These are phyloP conservation scores for Xiphorhynchus erythropygius DNA, from an alignment of 2,797 vertebrate species.

Conservation along the genomic window DNA sequence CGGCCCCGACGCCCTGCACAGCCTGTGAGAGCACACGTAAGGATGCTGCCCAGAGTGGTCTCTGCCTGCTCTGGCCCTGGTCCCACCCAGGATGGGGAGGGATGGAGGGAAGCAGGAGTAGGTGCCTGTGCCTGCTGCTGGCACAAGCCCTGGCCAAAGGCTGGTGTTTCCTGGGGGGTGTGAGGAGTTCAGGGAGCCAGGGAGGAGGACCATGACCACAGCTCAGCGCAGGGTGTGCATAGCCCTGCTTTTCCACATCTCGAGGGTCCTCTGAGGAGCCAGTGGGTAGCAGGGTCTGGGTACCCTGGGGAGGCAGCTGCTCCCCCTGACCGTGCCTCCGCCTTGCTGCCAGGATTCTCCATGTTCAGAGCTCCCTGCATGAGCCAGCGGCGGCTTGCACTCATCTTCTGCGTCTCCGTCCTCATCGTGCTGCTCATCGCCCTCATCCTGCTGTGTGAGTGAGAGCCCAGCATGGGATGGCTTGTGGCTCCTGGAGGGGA, in stretches of 20 bases:
- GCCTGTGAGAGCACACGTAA: conserved; percentile 60
- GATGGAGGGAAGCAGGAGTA: neutral
- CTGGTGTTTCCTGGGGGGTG: neutral
- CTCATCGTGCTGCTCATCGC: conserved; percentile 73
- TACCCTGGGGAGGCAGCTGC: neutral
- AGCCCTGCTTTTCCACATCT: neutral
- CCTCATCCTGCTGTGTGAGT: conserved; percentile 80
- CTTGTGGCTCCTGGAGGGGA: neutral
- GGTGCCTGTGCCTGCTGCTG: neutral
- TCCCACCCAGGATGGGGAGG: neutral
- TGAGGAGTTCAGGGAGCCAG: neutral
- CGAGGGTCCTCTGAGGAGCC: neutral
- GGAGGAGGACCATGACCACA: rapidly evolving
- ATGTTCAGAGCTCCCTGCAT: conserved; percentile 72
- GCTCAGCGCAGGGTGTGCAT: rapidly evolving
- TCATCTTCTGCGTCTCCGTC: conserved; percentile 70
- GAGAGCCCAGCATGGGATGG: rapidly evolving
- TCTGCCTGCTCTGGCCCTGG: neutral
- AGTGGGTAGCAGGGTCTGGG: neutral
- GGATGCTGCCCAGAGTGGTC: neutral
- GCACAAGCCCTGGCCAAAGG: neutral
- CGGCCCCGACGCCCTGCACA: neutral
- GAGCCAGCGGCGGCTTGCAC: conserved; percentile 65
- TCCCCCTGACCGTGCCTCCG: neutral
- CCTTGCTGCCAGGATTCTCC: conserved; percentile 46